Percentiles rank a stretch among this genome's conserved stretches.
These are phyloP conservation scores for Agonopterix subpropinquella DNA, from an alignment of 2,888 invertebrate genomes.

Conservation along the genomic window DNA sequence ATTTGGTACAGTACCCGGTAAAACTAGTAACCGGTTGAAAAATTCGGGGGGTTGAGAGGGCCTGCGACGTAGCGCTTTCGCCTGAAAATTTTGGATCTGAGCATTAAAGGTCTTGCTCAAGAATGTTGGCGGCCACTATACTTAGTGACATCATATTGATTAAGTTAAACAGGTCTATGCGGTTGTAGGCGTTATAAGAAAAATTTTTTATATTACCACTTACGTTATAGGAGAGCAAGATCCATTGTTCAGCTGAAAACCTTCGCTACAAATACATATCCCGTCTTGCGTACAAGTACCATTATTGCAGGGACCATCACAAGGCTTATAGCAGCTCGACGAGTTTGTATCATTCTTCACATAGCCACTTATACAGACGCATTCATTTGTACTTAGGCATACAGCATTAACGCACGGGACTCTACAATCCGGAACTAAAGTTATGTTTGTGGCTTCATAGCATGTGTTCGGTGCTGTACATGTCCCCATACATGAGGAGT, in stretches of 20 bases:
- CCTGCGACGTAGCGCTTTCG: too few relatives aligned
- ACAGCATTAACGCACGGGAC: constrained; percentile 27
- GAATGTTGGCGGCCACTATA: too few relatives aligned
- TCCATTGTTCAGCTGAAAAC: neutral
- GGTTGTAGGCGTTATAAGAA: too few relatives aligned
- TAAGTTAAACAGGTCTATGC: too few relatives aligned
- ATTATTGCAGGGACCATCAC: constrained; percentile 12
- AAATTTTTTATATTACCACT: too few relatives aligned
- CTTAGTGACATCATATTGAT: too few relatives aligned
- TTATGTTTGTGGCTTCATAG: constrained; percentile 9
- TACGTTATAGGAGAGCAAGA: neutral
- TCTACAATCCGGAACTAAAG: constrained; percentile 22
- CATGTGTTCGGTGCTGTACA: constrained; percentile 39
- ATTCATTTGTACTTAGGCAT: constrained; percentile 29
- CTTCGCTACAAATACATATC: neutral
- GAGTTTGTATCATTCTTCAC: constrained; percentile 19
- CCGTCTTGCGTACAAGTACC: neutral
- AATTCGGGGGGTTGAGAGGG: too few relatives aligned
- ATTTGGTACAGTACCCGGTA: too few relatives aligned
- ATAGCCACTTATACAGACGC: constrained; percentile 16
- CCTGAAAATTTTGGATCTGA: too few relatives aligned
- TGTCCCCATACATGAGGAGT: constrained; percentile 43
- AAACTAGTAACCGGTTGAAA: too few relatives aligned
- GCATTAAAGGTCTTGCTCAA: too few relatives aligned
- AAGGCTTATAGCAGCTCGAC: constrained; percentile 35